phyloP scores from a whole-genome alignment of 2,797 vertebrate species.

The Loris lydekkerianus region DNA sequence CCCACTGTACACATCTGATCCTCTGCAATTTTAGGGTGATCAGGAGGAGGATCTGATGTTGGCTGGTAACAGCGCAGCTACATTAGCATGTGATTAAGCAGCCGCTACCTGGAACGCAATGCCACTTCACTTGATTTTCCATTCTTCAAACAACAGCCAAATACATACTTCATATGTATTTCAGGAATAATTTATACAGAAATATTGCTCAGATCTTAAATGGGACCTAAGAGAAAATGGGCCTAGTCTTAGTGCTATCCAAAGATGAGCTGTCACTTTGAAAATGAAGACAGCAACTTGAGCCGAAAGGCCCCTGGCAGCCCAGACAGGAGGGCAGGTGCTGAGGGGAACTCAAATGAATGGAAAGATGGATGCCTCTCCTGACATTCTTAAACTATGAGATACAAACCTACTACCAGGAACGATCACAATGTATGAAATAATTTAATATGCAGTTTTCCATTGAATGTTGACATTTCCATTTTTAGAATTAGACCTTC shows the following conservation, averaged over 20 bases:
- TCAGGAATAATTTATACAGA: constrained; percentile 68
- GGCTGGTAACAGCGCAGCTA: constrained; percentile 49
- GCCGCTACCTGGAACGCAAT: neutral
- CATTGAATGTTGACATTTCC: neutral
- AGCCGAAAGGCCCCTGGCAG: neutral
- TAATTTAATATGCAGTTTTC: neutral
- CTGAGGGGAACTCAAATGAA: neutral
- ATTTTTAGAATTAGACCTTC: neutral
- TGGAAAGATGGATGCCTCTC: neutral
- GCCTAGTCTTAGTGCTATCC: no score
- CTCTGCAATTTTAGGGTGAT: constrained; percentile 47
- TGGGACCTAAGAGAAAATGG: neutral
- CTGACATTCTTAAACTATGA: neutral
- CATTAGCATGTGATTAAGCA: neutral
- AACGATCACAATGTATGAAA: neutral
- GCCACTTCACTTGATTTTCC: constrained; percentile 50
- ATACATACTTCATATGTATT: constrained; percentile 63
- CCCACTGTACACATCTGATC: constrained; percentile 57
- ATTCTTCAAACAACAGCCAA: constrained; percentile 33
- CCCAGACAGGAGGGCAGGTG: neutral
- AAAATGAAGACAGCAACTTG: neutral
- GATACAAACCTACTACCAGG: neutral
- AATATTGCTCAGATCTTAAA: constrained; percentile 55
- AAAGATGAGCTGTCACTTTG: neutral
- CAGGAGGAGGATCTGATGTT: neutral